A percentile compares a stretch with the other conserved stretches of the same genome.
Evolutionary conservation across 2,113 vertebrate species (phyloP).

Genomic region (Brachypteracias leptosomus): DNA sequence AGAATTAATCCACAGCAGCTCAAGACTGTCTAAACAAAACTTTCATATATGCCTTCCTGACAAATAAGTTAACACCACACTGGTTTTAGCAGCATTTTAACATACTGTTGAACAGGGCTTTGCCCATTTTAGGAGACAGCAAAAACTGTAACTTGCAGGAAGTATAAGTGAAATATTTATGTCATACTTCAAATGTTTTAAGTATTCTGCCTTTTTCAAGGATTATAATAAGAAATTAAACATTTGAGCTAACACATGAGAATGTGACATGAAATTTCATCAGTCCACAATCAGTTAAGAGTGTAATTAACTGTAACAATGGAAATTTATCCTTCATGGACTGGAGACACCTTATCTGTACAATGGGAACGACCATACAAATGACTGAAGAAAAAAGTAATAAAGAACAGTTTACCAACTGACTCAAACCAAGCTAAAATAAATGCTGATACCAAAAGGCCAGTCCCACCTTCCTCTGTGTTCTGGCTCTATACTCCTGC

Average conservation of each 20-base stretch:
- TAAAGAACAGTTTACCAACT: background rate
- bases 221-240: background rate
- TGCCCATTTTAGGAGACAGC: background rate
- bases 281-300: background rate
- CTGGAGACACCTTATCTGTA: background rate
- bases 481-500: background rate
- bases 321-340: background rate
- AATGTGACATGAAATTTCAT: background rate
- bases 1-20: background rate
- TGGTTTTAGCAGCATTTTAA: background rate
- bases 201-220: background rate
- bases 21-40: background rate
- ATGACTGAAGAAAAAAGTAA: background rate
- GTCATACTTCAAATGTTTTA: background rate
- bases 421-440: background rate
- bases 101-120: background rate
- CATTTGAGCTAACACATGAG: background rate
- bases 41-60: background rate
- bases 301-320: background rate
- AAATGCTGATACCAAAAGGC: background rate
- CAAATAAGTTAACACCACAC: background rate
- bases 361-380: rapidly evolving
- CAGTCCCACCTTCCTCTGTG: background rate
- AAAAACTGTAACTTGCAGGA: background rate
- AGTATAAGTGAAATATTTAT: background rate